Percentiles rank a stretch among this genome's conserved stretches.
Evolutionary conservation across 2,113 vertebrate genomes (phyloP).

Genomic region (Elanoides forficatus): DNA sequence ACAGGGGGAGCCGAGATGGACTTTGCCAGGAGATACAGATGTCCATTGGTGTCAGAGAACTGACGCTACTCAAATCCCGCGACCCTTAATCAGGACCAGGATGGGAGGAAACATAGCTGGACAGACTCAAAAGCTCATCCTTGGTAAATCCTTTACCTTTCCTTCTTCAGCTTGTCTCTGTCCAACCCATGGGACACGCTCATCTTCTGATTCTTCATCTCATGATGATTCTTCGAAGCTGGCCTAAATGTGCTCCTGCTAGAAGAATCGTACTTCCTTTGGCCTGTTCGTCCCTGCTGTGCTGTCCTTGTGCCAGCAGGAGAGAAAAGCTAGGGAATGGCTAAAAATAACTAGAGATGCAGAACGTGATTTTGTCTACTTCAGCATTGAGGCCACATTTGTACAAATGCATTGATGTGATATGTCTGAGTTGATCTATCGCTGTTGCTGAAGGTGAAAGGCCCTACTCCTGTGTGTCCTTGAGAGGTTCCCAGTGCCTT

Average conservation of each 20-base stretch:
- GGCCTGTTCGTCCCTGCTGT: background rate
- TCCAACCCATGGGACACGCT: background rate
- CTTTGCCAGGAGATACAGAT: background rate
- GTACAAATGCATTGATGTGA: accelerated
- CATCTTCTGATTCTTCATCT: background rate
- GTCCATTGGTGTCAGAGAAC: background rate
- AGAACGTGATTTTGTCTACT: background rate
- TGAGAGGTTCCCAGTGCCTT: background rate
- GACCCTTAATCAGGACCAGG: background rate
- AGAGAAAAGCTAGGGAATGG: background rate
- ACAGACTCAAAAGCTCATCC: background rate
- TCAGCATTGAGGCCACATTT: background rate
- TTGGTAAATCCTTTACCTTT: background rate
- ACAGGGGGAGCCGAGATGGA: background rate
- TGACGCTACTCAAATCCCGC: background rate
- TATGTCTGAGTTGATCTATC: background rate
- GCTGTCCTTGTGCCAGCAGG: background rate
- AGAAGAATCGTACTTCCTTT: background rate
- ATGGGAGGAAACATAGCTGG: background rate
- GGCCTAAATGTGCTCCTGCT: background rate
- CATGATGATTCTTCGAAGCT: background rate
- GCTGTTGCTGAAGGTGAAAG: background rate
- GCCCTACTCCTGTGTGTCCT: background rate
- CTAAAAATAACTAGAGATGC: background rate
- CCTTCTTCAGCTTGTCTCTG: background rate